A percentile compares a stretch with the other conserved stretches of the same genome.
phyloP scores from a whole-genome alignment of 1,140 invertebrate genomes.

The Scaptomyza hsui region DNA sequence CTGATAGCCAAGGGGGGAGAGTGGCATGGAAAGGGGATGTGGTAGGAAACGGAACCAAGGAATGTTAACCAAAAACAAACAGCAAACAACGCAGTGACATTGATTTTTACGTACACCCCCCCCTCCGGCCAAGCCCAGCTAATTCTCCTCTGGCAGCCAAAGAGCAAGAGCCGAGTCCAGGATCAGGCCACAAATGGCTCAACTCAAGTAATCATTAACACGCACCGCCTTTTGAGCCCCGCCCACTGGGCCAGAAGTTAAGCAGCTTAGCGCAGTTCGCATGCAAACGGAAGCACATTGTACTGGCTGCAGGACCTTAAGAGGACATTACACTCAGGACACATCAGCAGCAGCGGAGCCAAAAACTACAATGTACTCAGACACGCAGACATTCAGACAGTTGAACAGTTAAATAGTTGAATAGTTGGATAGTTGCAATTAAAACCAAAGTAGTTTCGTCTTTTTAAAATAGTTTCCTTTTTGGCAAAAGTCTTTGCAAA shows the following conservation, averaged over 20 bases:
- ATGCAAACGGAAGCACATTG: slow-evolving; percentile 74
- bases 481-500: slow-evolving; percentile 58
- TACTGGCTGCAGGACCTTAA: slow-evolving; percentile 54
- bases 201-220: slow-evolving; percentile 78
- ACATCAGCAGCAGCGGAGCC: slow-evolving; percentile 17
- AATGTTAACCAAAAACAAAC: slow-evolving; percentile 81
- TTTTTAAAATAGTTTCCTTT: slow-evolving; percentile 82
- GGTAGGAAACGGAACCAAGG: slow-evolving; percentile 70
- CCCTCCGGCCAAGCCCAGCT: too few relatives aligned
- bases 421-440: slow-evolving; percentile 68
- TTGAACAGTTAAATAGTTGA: slow-evolving; percentile 50
- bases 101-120: slow-evolving; percentile 81
- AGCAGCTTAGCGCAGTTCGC: slow-evolving; percentile 70
- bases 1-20: neutral
- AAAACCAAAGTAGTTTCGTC: slow-evolving; percentile 81
- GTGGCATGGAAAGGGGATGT: neutral
- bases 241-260: slow-evolving; percentile 48
- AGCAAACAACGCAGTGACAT: slow-evolving; percentile 78
- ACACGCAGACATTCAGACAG: slow-evolving; percentile 44
- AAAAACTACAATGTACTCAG: slow-evolving; percentile 62
- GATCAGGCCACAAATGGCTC: slow-evolving; percentile 74
- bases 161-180: slow-evolving; percentile 18
- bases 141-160: neutral
- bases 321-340: slow-evolving; percentile 75
- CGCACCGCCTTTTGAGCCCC: slow-evolving; percentile 44